Evolutionary conservation across 1,140 invertebrate genomes (phyloP), one percentile per base, ranked within the genome.

Genomic region (Drosophila suzukii): DNA sequence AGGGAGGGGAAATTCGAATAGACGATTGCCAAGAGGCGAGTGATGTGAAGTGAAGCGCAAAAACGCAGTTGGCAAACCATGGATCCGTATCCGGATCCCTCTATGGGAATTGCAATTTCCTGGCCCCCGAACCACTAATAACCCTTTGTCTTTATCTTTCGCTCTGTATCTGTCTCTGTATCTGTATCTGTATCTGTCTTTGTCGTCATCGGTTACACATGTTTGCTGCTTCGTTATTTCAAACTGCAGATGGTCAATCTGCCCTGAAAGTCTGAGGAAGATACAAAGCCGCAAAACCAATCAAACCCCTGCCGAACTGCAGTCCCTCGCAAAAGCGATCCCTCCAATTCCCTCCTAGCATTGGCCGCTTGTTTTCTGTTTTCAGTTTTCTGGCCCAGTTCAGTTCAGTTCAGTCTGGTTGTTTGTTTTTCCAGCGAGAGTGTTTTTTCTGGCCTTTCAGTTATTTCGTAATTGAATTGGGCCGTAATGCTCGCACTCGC

Each of bases 51-150:
- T 72, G 72, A 41, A 76, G 72, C 73, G 54, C 30, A 75, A 67
- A 67, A 75, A 72, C 36, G 38, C 51, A 71, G 67, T 34, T 51
- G 17, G 49, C 44, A n/a, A 57, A 27, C 47, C 38, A 36, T 50
- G 24, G 61, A 70, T 70, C 49, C 56, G 56, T 46, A 46, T 43
- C 41, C 41, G 41, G 15, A 17, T 49, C 13, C 47, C 47, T 58
- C 47, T 76, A 67, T 75, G 82, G 82, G 71, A 86, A 78, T 82
- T 67, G 65, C 61, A 85, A 85, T 85, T 86, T 88, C 79, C 82
- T 78, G 56, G 12, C 44, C 61, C 12, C 55, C 65, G 54, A 51
- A 44, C 53, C 46, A 46, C 58, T 80, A 41, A 51, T 62, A 75
- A 75, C 56, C 38, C 47, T 32, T 51, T 47, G 10, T 41, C 59